Conservation (phyloP, 2,888 invertebrate genomes). For the Crematogaster levior region DNA sequence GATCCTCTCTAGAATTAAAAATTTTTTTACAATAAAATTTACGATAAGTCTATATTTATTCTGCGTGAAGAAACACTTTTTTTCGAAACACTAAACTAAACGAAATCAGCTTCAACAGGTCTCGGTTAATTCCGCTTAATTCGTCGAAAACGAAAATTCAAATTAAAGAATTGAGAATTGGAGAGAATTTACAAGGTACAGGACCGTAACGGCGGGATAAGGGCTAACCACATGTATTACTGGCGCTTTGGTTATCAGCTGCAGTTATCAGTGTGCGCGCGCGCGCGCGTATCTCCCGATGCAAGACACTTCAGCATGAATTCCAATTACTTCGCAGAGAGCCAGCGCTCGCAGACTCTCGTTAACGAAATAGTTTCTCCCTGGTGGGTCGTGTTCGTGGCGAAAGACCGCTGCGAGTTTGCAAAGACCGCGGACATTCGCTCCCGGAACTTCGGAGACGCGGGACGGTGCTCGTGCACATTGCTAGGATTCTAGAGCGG, state of each 20-base stretch:
- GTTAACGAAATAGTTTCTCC: conserved; percentile 47
- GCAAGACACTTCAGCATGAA: conserved; percentile 19
- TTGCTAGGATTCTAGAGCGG: conserved; percentile 63
- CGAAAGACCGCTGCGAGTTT: conserved; percentile 32
- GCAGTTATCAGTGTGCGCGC: conserved; percentile 19
- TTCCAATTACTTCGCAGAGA: conserved; percentile 43
- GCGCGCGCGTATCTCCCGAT: not conserved
- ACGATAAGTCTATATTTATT: not conserved
- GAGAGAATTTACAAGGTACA: not conserved
- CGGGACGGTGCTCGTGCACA: conserved; percentile 29
- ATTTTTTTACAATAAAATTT: conserved; percentile 1
- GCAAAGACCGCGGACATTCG: conserved; percentile 43
- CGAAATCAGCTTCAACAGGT: not conserved
- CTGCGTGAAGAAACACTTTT: not conserved
- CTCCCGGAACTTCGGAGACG: conserved; percentile 33
- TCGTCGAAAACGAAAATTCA: not conserved
- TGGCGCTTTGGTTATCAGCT: conserved; percentile 20
- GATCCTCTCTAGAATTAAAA: not conserved
- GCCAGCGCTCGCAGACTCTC: conserved; percentile 20
- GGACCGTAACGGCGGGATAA: not conserved
- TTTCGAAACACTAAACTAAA: not conserved
- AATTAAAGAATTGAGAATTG: not conserved
- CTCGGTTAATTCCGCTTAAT: not conserved
- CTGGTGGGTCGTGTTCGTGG: conserved; percentile 34
- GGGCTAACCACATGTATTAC: not conserved